Evolutionary conservation across 1,140 invertebrate genomes (phyloP).

Genomic region (Caerostris extrusa): DNA sequence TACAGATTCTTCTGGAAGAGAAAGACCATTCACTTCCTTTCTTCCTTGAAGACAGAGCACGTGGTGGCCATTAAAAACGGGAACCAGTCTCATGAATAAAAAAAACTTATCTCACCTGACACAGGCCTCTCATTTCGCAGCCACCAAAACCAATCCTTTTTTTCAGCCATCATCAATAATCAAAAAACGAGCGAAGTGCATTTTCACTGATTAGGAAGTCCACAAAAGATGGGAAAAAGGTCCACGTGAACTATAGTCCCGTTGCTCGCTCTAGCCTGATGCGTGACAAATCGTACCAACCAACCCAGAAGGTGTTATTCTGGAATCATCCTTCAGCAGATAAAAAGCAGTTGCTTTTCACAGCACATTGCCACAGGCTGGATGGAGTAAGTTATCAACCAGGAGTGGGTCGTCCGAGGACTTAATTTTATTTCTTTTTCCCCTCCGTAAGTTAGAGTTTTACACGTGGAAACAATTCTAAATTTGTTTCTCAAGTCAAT

Average conservation of each 20-base stretch:
- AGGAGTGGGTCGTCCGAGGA: neutral
- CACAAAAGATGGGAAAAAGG: neutral
- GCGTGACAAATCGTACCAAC: neutral
- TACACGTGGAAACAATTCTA: neutral
- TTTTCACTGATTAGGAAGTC: slow-evolving; percentile 5
- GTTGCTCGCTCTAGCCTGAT: neutral
- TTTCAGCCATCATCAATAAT: neutral
- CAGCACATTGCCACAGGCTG: neutral
- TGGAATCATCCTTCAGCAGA: neutral
- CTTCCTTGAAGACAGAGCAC: neutral
- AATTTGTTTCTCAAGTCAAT: slow-evolving; percentile 23
- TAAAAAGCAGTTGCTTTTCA: neutral
- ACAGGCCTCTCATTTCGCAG: neutral
- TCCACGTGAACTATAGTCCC: slow-evolving; percentile 25
- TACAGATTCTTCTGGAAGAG: neutral
- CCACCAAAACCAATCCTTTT: slow-evolving; percentile 3
- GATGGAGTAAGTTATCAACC: neutral
- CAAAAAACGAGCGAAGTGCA: neutral
- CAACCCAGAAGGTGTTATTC: neutral
- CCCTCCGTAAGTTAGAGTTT: neutral
- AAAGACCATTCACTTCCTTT: neutral
- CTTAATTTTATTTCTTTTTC: neutral
- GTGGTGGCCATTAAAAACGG: neutral
- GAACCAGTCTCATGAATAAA: neutral
- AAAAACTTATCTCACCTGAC: neutral